Evolutionary conservation across 2,113 vertebrate genomes (phyloP), one percentile per base, ranked within the genome.

Genomic region (Rissa tridactyla): DNA sequence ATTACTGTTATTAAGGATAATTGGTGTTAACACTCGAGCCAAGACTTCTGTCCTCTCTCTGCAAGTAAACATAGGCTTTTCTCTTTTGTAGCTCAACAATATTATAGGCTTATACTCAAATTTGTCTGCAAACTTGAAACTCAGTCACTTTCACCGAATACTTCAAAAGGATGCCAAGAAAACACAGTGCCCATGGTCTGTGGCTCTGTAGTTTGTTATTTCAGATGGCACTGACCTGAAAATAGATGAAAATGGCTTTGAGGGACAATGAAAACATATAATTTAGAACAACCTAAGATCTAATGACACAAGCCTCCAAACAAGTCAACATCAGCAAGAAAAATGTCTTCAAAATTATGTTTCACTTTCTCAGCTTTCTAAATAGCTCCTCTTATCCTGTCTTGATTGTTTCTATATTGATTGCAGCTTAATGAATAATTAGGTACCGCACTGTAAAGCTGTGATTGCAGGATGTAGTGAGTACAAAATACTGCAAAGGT

Each of bases 1-100:
- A 94, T 95, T 85, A 90, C 57, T 76, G 42, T 90, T 96, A 80
- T 87, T 93, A 95, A 76, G 58, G 82, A 76, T 90, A 85, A 85
- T 38, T 82, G 57, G 25, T 65, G 54, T 82, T 90, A 92, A 88
- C n/a, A 71, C 47, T 85, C 0, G 0, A 90, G 65, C 85, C 78
- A 87, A 84, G 46, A 55, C 82, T 93, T 81, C 73, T 49, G 36
- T 90, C 73, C 52, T 68, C 52, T 70, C 46, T n/a, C 47, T 85
- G 60, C 32, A 71, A 79, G 60, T 70, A 94, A 94, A 72, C 25
- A 68, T 6, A 61, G 17, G 30, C 11, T 84, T 91, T 82, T 77
- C 10, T 46, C 54, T 73, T 84, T 36, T 34, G 5, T 47, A 21
- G 82, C 5, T 66, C 46, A 91, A 34, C 54, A 78, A 21, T 70